Percentiles rank a stretch among this genome's conserved stretches.
phyloP scores from a whole-genome alignment of 2,797 vertebrate species.

The Phyllotis vaccarum region DNA sequence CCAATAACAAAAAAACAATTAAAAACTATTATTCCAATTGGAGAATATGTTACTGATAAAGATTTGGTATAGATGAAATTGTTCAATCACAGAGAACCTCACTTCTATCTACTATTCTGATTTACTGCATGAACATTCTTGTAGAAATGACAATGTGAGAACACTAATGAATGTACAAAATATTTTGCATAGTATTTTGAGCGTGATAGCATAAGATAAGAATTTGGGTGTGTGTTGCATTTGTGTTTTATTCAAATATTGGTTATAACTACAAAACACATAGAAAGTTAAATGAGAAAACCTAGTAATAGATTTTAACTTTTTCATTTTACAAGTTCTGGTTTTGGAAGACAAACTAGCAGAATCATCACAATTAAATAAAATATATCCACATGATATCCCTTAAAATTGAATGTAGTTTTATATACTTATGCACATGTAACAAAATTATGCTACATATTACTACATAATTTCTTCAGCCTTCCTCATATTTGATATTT shows the following conservation, averaged over 20 bases:
- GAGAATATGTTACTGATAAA: slow-evolving; percentile 37
- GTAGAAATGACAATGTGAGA: slow-evolving; percentile 59
- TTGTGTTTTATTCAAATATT: slow-evolving; percentile 50
- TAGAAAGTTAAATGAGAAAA: not conserved
- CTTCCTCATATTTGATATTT: not conserved
- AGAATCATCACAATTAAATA: slow-evolving; percentile 7
- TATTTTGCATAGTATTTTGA: slow-evolving; percentile 57
- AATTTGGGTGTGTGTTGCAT: not conserved
- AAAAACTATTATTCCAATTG: slow-evolving; percentile 16
- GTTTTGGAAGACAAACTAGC: not conserved
- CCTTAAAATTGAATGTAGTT: slow-evolving; percentile 26
- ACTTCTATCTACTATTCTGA: not conserved
- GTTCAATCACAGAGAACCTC: not conserved
- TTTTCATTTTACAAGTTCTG: not conserved
- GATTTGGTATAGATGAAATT: not conserved
- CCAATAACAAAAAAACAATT: slow-evolving; percentile 11
- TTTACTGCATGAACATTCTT: slow-evolving; percentile 40
- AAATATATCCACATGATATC: slow-evolving; percentile 40
- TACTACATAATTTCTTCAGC: not conserved
- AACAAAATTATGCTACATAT: slow-evolving; percentile 50
- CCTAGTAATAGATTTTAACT: not conserved
- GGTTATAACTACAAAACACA: slow-evolving; percentile 37
- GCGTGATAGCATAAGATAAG: slow-evolving; percentile 47
- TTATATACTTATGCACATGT: not conserved
- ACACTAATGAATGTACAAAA: slow-evolving; percentile 42